Evolutionary conservation across 2,797 vertebrate species (phyloP).

Genomic region (Peromyscus aztecus): DNA sequence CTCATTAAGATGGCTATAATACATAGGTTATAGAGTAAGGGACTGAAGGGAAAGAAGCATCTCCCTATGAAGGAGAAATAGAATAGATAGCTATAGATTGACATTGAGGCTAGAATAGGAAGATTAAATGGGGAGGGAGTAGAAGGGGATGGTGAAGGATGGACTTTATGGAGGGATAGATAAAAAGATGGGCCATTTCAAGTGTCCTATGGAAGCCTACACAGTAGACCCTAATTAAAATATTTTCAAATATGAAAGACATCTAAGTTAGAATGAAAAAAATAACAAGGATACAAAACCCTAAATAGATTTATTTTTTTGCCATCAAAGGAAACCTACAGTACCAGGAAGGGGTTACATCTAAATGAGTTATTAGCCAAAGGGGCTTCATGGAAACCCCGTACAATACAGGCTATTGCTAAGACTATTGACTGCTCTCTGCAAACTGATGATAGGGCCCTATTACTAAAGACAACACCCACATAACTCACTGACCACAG

Average conservation of each 20-base stretch:
- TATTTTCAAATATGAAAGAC: not conserved
- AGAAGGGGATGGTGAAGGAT: not conserved
- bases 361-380: not conserved
- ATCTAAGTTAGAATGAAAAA: not conserved
- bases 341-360: not conserved
- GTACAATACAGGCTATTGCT: not conserved
- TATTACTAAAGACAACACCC: not conserved
- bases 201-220: not conserved
- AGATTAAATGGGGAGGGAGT: not conserved
- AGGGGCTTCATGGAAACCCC: not conserved
- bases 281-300: not conserved
- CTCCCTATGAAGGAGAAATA: not conserved
- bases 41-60: not conserved
- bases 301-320: not conserved
- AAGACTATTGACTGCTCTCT: not conserved
- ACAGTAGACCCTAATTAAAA: not conserved
- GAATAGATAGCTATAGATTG: not conserved
- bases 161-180: no score
- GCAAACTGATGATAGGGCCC: not conserved
- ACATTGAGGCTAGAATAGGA: not conserved
- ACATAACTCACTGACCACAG: not conserved
- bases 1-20: not conserved
- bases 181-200: not conserved
- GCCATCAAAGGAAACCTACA: not conserved
- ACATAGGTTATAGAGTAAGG: not conserved